Evolutionary conservation across 2,113 vertebrate species (phyloP).

Genomic region (Urocitellus parryii): DNA sequence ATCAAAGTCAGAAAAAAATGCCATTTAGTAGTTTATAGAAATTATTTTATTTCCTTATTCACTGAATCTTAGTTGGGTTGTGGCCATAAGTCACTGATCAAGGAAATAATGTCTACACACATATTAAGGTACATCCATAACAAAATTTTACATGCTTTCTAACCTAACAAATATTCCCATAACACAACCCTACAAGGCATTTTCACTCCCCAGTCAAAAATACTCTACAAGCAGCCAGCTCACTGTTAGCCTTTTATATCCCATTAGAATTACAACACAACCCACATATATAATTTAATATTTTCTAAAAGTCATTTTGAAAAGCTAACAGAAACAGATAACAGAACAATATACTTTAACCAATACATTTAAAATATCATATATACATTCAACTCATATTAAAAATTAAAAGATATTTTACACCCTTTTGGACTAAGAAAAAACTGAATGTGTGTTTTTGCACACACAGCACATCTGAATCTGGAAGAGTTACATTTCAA

Average conservation of each 20-base stretch:
- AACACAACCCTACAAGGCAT: not conserved
- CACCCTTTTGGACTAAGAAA: not conserved
- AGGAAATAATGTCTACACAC: constrained; percentile 17
- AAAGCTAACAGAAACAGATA: not conserved
- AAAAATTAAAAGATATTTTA: not conserved
- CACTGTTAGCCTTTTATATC: not conserved
- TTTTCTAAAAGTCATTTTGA: not conserved
- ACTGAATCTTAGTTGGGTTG: constrained; percentile 15
- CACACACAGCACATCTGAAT: not conserved
- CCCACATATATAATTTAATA: not conserved
- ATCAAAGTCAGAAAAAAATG: constrained; percentile 37
- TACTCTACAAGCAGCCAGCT: not conserved
- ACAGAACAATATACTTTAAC: constrained; percentile 4
- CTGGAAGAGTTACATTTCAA: not conserved
- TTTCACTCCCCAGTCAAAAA: not conserved
- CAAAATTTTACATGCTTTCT: not conserved
- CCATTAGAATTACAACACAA: not conserved
- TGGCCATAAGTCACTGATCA: not conserved
- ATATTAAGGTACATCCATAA: not conserved
- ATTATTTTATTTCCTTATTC: constrained; percentile 45
- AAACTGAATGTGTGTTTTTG: not conserved
- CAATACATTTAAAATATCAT: not conserved
- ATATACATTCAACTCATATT: not conserved
- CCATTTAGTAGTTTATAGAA: constrained; percentile 27
- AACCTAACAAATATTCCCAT: constrained; percentile 37